Percentiles rank a stretch among this genome's conserved stretches.
These are phyloP conservation scores for Sciaenops ocellatus DNA, from an alignment of 2,797 vertebrate species.

Conservation along the genomic window DNA sequence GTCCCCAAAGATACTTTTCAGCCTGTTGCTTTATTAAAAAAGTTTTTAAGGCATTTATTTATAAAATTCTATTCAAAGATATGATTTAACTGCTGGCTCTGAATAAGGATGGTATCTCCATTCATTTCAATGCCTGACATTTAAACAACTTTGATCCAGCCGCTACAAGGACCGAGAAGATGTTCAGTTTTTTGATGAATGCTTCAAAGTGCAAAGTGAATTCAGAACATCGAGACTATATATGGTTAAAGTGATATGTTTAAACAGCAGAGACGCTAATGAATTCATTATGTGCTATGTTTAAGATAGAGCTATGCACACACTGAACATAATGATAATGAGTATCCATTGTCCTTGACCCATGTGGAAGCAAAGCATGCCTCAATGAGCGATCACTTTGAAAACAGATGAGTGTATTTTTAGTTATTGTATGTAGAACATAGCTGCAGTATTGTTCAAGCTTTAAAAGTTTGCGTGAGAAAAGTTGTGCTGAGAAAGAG, in stretches of 20 bases:
- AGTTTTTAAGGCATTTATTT: not conserved
- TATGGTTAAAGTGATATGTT: slow-evolving; percentile 6
- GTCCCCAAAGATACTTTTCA: slow-evolving; percentile 2
- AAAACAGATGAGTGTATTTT: slow-evolving; percentile 21
- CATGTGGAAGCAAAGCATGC: slow-evolving; percentile 15
- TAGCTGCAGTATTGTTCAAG: slow-evolving; percentile 77
- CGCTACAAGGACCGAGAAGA: not conserved
- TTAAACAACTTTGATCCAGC: slow-evolving; percentile 42
- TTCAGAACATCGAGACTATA: not conserved
- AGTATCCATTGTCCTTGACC: slow-evolving; percentile 28
- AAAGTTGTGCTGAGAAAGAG: slow-evolving; percentile 82
- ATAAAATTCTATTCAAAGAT: not conserved
- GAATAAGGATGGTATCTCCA: slow-evolving; percentile 22
- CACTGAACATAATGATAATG: slow-evolving; percentile 29
- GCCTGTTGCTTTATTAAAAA: not conserved
- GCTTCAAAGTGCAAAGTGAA: slow-evolving; percentile 30
- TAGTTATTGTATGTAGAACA: slow-evolving; percentile 62
- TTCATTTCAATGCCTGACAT: slow-evolving; percentile 23
- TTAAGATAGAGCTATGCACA: slow-evolving; percentile 26
- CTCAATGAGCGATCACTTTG: slow-evolving; percentile 39
- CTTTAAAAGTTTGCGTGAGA: slow-evolving; percentile 74
- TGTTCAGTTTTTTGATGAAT: slow-evolving; percentile 6
- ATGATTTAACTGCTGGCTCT: slow-evolving; percentile 13
- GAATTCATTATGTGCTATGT: slow-evolving; percentile 24
- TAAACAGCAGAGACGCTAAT: slow-evolving; percentile 8